Conservation (phyloP, 1,140 invertebrate species). For the Drosophila jambulina region DNA sequence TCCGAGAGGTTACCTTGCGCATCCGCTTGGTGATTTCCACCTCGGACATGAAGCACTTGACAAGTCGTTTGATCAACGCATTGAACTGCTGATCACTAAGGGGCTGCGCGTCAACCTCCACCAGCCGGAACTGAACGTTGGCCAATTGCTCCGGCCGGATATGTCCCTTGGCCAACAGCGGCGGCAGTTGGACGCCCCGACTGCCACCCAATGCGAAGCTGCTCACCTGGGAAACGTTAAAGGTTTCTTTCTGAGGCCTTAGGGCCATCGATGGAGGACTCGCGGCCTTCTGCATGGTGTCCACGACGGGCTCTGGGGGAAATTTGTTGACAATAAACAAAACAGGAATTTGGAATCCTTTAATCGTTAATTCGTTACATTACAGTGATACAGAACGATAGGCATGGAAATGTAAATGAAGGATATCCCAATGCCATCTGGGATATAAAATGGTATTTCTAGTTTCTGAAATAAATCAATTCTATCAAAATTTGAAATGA, state of each 20-base stretch:
- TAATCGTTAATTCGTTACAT: not conserved
- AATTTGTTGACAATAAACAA: conserved; percentile 9
- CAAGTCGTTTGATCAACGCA: conserved; percentile 22
- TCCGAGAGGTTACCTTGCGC: conserved; percentile 4
- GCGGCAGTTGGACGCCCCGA: conserved; percentile 31
- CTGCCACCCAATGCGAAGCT: not conserved
- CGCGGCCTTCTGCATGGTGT: not conserved
- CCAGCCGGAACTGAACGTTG: conserved; percentile 20
- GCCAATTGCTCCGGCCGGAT: conserved; percentile 22
- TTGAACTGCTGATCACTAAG: conserved; percentile 36
- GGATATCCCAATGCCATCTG: not conserved
- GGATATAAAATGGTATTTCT: not conserved
- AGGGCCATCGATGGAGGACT: not conserved
- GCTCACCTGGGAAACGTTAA: conserved; percentile 20
- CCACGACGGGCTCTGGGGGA: not conserved
- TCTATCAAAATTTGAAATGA: not conserved
- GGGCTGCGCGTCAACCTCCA: conserved; percentile 8
- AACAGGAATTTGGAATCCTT: not conserved
- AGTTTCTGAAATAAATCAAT: not conserved
- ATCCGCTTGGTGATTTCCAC: conserved; percentile 33
- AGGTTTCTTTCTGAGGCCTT: not conserved
- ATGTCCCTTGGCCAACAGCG: conserved; percentile 16
- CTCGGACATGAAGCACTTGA: conserved; percentile 47
- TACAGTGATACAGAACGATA: not conserved
- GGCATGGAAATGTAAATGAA: too few relatives aligned